phyloP scores from a whole-genome alignment of 2,797 vertebrate genomes.

The Pelodytes ibericus region DNA sequence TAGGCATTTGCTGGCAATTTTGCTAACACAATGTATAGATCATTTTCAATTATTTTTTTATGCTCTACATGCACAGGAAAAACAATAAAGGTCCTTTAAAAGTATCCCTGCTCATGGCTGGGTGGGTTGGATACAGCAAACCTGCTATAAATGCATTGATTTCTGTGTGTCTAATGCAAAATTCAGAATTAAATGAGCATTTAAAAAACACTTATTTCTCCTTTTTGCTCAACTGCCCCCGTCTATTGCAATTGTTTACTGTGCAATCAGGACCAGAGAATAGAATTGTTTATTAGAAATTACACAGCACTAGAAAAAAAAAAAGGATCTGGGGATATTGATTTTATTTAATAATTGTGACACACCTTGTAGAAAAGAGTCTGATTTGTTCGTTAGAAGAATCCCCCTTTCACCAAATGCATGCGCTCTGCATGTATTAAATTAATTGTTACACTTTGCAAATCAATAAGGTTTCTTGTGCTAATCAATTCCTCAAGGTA shows the following conservation, averaged over 20 bases:
- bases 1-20: too few species aligned
- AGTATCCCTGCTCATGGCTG: too few species aligned
- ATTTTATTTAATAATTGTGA: conserved; percentile 4
- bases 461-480: conserved; percentile 57
- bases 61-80: too few species aligned
- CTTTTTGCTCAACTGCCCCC: background rate
- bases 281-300: background rate
- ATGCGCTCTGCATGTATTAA: conserved; percentile 36
- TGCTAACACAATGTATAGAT: too few species aligned
- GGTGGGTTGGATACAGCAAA: too few species aligned
- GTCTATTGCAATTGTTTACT: background rate
- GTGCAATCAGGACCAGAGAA: background rate
- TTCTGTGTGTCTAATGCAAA: background rate
- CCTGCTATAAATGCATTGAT: too few species aligned
- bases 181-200: background rate
- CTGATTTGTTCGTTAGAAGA: conserved; percentile 10
- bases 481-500: conserved; percentile 58
- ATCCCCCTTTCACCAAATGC: conserved; percentile 5
- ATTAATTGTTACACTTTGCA: conserved; percentile 52
- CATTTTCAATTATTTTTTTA: too few species aligned
- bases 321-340: background rate
- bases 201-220: background rate
- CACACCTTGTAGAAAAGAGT: conserved; percentile 2
- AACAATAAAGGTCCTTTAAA: too few species aligned
- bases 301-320: background rate